A percentile compares a stretch with the other conserved stretches of the same genome.
Conservation (phyloP, 2,113 vertebrate species). For the Numenius arquata region DNA sequence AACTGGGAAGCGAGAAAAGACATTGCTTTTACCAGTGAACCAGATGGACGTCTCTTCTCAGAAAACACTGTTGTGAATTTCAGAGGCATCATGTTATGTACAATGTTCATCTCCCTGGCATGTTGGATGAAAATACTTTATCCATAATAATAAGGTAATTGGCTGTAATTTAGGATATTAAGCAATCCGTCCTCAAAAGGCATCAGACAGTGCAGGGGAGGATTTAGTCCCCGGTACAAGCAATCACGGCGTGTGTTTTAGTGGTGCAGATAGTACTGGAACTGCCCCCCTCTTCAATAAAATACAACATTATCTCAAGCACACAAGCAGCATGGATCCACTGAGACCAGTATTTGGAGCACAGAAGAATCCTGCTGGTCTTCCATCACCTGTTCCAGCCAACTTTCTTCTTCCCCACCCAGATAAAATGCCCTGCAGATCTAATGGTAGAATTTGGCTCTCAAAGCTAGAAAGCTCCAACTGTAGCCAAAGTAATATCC, state of each 20-base stretch:
- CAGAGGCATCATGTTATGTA: not conserved
- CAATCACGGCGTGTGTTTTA: not conserved
- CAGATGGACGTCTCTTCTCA: not conserved
- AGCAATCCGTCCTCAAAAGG: not conserved
- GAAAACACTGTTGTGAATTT: not conserved
- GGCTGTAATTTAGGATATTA: not conserved
- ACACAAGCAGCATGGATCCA: not conserved
- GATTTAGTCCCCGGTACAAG: not conserved
- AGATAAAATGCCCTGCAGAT: constrained; percentile 38
- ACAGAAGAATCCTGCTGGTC: not conserved
- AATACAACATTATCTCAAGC: not conserved
- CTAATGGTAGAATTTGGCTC: constrained; percentile 39
- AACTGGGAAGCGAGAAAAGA: not conserved
- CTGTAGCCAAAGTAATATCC: constrained; percentile 54
- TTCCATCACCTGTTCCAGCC: not conserved
- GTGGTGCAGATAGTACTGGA: not conserved
- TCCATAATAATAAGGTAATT: not conserved
- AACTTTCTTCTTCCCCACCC: not conserved
- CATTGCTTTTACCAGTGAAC: not conserved
- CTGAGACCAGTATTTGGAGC: not conserved
- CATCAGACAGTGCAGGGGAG: not conserved
- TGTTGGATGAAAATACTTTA: not conserved
- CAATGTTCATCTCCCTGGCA: not conserved
- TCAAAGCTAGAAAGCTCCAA: constrained; percentile 46
- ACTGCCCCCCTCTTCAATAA: not conserved